Conservation (phyloP, 1,140 invertebrate species). For the Hormaphis cornu region DNA sequence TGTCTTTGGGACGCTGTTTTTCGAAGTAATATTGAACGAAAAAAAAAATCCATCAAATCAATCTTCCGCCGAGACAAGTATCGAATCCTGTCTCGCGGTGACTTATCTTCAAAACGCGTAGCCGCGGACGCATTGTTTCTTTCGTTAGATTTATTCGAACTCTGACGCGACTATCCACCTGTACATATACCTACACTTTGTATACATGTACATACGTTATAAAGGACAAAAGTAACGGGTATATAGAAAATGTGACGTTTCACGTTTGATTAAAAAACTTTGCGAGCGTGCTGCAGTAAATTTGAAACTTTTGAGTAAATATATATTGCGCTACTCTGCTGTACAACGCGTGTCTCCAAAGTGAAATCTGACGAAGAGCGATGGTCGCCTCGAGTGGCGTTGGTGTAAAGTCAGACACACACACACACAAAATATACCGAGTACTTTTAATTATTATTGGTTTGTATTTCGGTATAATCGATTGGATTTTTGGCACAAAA, state of each 20-base stretch:
- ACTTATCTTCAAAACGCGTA: slow-evolving; percentile 14
- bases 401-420: too few species aligned
- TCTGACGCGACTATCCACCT: neutral
- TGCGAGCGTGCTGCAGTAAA: neutral
- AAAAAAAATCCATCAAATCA: neutral
- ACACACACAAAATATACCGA: too few species aligned
- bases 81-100: neutral
- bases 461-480: too few species aligned
- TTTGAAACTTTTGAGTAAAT: slow-evolving; percentile 5
- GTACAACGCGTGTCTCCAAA: neutral
- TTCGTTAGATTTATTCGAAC: slow-evolving; percentile 16
- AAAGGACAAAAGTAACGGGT: too few species aligned
- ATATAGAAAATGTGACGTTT: neutral
- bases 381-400: too few species aligned
- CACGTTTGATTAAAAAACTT: slow-evolving; percentile 7
- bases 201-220: neutral
- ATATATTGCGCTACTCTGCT: too few species aligned
- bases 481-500: too few species aligned
- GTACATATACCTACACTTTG: neutral
- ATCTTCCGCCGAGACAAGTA: slow-evolving; percentile 4
- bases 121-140: neutral
- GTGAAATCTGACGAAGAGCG: neutral
- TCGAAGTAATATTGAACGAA: neutral
- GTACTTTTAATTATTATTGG: too few species aligned
- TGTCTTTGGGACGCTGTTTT: neutral